Evolutionary conservation across 2,888 invertebrate species (phyloP).

Genomic region (Ochropleura leucogaster): DNA sequence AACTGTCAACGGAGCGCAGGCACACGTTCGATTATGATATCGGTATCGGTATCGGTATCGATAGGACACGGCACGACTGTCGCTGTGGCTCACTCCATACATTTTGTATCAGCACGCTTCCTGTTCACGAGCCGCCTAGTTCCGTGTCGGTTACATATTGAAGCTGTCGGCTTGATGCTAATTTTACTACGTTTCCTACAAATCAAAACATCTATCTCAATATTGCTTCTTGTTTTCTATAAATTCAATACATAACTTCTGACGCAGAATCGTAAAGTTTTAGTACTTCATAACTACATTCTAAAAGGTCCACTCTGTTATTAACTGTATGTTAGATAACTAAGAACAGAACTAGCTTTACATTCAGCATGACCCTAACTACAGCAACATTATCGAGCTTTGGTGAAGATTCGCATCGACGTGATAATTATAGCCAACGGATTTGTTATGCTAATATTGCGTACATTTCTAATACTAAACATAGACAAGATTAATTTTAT

Average conservation of each 20-base stretch:
- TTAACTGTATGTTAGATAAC: slow-evolving; percentile 7
- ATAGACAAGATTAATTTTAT: neutral
- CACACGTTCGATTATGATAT: slow-evolving; percentile 57
- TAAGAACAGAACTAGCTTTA: slow-evolving; percentile 7
- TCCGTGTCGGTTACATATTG: slow-evolving; percentile 40
- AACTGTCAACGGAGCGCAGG: slow-evolving; percentile 51
- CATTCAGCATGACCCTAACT: slow-evolving; percentile 3
- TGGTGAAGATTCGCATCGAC: slow-evolving; percentile 39
- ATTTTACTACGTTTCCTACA: slow-evolving; percentile 27
- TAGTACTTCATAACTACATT: slow-evolving; percentile 32
- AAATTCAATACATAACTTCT: slow-evolving; percentile 3
- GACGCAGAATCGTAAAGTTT: slow-evolving; percentile 16
- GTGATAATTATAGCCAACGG: slow-evolving; percentile 27
- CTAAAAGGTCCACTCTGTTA: slow-evolving; percentile 30
- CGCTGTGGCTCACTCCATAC: slow-evolving; percentile 38
- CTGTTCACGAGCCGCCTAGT: slow-evolving; percentile 45
- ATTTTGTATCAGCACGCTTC: slow-evolving; percentile 48
- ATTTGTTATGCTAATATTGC: slow-evolving; percentile 13
- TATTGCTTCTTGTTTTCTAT: slow-evolving; percentile 30
- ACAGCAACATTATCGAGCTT: slow-evolving; percentile 23
- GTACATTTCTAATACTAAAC: slow-evolving; percentile 14
- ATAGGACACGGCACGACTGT: slow-evolving; percentile 22
- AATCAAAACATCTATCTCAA: slow-evolving; percentile 16
- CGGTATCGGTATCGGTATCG: slow-evolving; percentile 27
- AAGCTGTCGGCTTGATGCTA: slow-evolving; percentile 14